Evolutionary conservation across 2,797 vertebrate genomes (phyloP), one percentile per base, ranked within the genome.

Genomic region (Pipistrellus pygmaeus): DNA sequence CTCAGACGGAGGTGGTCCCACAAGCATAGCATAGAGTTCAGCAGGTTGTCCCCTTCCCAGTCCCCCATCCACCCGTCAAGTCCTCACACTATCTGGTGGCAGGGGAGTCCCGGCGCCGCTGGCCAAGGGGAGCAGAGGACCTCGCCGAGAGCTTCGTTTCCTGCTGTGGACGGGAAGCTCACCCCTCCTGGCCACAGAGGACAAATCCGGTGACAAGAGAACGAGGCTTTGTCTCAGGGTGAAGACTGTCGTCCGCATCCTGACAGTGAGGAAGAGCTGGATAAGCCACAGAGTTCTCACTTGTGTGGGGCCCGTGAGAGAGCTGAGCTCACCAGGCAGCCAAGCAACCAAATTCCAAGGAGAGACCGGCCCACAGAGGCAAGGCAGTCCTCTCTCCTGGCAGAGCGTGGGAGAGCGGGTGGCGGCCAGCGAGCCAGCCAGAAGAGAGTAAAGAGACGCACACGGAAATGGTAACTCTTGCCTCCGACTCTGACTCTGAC

Each of bases 131-230:
- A 5, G 35, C 81, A 15, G 4, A 5, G 3, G 57, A 57, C 41
- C 17, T 85, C 73, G 32, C 30, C 17, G 27, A 77, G 18, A 18
- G 9, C 30, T 21, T 62, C 30, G 25, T 15, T 68, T 73, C 41
- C 66, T 76, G 8, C 11, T n/a, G 27, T 46, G 18, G 84, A 86
- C 77, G 3, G 6, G 69, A 32, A 85, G 46, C 14, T 23, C 17
- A 38, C 23, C 48, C 76, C 73, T 72, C 23, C 14, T 18, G 11
- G 38, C 81, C 62, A 51, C n/a, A 23, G 66, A 72, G 38, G 51
- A 75, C 44, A 85, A 90, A 83, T 87, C 30, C 13, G 46, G 60
- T 25, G 23, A 6, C 41, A 75, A 83, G 76, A 90, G 66, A 90
- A 87, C 1, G 46, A 35, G 23, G 68, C 60, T 76, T 81, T 18